Conservation (phyloP, 1,140 invertebrate species). For the Hylaeus anthracinus region DNA sequence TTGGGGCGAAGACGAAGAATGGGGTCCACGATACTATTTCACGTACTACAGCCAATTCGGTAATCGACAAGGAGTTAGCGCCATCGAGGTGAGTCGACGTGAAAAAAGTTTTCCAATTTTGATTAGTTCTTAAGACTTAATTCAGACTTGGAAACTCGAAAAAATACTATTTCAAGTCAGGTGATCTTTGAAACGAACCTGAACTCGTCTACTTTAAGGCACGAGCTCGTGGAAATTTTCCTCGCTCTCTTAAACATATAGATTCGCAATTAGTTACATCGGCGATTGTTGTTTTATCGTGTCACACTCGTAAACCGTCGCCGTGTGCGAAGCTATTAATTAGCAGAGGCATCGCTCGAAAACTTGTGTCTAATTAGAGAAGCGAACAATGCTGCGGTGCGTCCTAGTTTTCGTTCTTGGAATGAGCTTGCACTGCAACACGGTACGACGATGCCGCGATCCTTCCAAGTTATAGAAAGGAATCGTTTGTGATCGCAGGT, state of each 20-base stretch:
- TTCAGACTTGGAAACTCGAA: too few relatives aligned
- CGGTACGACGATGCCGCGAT: background rate
- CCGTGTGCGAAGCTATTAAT: background rate
- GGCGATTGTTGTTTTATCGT: background rate
- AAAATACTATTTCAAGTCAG: too few relatives aligned
- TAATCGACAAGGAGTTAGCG: slow-evolving; percentile 67
- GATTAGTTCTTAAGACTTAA: background rate
- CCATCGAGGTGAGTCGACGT: slow-evolving; percentile 67
- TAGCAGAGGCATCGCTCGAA: background rate
- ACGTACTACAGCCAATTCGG: slow-evolving; percentile 82
- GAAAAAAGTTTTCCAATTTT: too few relatives aligned
- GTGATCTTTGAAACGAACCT: too few relatives aligned
- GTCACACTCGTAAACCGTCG: background rate
- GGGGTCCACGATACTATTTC: slow-evolving; percentile 80
- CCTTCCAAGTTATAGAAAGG: background rate
- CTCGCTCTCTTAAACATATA: too few relatives aligned
- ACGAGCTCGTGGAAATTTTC: too few relatives aligned
- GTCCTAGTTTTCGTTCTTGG: background rate
- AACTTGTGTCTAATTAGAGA: slow-evolving; percentile 15
- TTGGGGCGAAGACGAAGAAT: slow-evolving; percentile 74
- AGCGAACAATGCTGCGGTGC: background rate
- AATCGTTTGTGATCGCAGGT: slow-evolving; percentile 70
- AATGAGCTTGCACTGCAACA: background rate
- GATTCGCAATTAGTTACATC: background rate
- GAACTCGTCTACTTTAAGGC: too few relatives aligned